phyloP scores from a whole-genome alignment of 2,113 vertebrate species.

The Oenanthe oenanthe region DNA sequence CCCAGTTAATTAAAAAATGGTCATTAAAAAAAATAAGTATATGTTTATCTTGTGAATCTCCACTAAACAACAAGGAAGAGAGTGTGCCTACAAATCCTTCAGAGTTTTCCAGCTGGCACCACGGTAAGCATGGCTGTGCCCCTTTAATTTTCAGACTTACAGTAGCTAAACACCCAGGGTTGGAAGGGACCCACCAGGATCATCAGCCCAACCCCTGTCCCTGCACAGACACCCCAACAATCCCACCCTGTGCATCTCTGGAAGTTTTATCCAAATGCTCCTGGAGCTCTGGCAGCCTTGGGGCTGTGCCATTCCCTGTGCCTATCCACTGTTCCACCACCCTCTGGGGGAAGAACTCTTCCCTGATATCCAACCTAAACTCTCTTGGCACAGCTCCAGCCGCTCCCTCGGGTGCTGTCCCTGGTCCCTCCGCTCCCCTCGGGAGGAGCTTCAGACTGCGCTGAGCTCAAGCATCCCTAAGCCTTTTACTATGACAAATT shows the following conservation, averaged over 20 bases:
- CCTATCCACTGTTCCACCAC: fast-evolving
- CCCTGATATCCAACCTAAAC: fast-evolving
- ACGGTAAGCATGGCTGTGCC: fast-evolving
- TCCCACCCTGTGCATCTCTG: neutral
- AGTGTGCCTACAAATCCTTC: fast-evolving
- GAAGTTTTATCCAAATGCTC: fast-evolving
- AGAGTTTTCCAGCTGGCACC: neutral
- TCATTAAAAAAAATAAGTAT: neutral
- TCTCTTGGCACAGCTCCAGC: neutral
- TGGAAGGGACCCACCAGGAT: neutral
- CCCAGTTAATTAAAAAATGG: fast-evolving
- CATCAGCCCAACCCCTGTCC: fast-evolving
- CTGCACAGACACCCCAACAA: neutral
- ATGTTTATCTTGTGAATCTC: fast-evolving
- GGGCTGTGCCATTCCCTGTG: neutral
- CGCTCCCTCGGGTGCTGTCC: neutral
- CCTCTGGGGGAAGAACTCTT: neutral
- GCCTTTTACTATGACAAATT: fast-evolving
- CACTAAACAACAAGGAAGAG: neutral
- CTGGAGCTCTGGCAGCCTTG: neutral
- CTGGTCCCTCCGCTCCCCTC: neutral
- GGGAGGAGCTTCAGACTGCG: neutral
- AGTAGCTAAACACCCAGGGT: no score
- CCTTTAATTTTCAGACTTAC: neutral
- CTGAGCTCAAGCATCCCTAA: fast-evolving